Percentiles rank a stretch among this genome's conserved stretches.
Evolutionary conservation across 2,888 invertebrate genomes (phyloP).

Genomic region (Omphaloscelis lunosa): DNA sequence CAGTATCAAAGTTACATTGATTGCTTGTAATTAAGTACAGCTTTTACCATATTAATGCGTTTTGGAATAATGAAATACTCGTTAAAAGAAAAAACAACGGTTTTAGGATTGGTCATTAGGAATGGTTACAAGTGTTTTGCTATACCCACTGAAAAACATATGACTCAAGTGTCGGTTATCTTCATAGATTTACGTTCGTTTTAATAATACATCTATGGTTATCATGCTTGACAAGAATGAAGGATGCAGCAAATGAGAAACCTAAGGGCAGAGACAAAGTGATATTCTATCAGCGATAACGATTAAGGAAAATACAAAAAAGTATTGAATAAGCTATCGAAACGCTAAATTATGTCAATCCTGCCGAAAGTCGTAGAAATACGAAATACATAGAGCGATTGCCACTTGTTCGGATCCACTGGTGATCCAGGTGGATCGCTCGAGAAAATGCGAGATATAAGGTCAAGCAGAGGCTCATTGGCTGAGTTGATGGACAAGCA

Average conservation of each 20-base stretch:
- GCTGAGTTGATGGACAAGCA: background rate
- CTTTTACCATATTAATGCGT: background rate
- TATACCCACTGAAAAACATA: background rate
- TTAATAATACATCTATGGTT: no score
- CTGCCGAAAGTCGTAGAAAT: background rate
- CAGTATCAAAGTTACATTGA: constrained; percentile 6
- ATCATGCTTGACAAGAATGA: no score
- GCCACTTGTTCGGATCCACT: no score
- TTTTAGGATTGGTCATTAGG: background rate
- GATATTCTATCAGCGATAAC: background rate
- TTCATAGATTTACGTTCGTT: no score
- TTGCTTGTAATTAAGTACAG: background rate
- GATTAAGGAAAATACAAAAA: no score
- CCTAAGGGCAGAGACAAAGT: background rate
- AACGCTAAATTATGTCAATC: background rate
- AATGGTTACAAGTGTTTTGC: background rate
- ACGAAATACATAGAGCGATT: background rate
- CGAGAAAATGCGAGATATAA: background rate
- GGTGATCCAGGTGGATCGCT: background rate
- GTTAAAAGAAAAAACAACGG: background rate
- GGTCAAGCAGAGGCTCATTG: background rate
- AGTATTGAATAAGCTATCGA: background rate
- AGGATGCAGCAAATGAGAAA: background rate
- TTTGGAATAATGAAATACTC: background rate
- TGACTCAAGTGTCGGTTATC: background rate